Percentiles rank a stretch among this genome's conserved stretches.
These are phyloP conservation scores for Callocephalon fimbriatum DNA, from an alignment of 2,113 vertebrate genomes.

Conservation along the genomic window DNA sequence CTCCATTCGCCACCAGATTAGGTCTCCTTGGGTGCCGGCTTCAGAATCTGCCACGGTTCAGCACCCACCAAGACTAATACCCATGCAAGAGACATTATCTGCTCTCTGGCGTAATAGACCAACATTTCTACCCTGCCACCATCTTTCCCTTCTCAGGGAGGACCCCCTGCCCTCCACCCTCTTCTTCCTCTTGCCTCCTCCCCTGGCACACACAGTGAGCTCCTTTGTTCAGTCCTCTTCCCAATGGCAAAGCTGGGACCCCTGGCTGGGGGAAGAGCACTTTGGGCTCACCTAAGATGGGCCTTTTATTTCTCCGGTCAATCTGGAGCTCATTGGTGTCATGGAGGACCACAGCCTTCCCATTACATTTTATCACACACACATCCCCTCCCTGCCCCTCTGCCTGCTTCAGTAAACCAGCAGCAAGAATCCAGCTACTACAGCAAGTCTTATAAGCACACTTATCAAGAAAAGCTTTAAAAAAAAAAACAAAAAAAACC, in stretches of 20 bases:
- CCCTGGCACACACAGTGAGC: not conserved
- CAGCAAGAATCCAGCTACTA: not conserved
- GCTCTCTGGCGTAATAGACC: slow-evolving; percentile 14
- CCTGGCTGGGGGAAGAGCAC: not conserved
- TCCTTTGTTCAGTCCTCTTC: not conserved
- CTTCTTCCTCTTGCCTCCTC: not conserved
- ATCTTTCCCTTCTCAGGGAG: not conserved
- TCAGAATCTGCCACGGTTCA: slow-evolving; percentile 1
- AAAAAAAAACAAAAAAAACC: not conserved
- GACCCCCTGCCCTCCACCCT: not conserved
- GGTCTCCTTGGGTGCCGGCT: slow-evolving; percentile 31
- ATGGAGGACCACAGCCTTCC: not conserved
- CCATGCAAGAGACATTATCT: slow-evolving; percentile 41
- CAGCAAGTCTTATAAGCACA: accelerated
- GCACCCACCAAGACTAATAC: slow-evolving; percentile 28
- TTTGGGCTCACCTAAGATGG: not conserved
- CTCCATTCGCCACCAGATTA: slow-evolving; percentile 49
- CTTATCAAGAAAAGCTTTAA: not conserved
- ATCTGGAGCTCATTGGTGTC: accelerated
- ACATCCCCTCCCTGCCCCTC: not conserved
- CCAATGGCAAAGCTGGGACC: not conserved
- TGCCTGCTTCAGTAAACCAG: not conserved
- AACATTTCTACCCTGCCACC: not conserved
- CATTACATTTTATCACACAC: not conserved
- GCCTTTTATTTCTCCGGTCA: not conserved